Evolutionary conservation across 1,140 invertebrate species (phyloP), one percentile per base, ranked within the genome.

Genomic region (Eulimnadia texana): DNA sequence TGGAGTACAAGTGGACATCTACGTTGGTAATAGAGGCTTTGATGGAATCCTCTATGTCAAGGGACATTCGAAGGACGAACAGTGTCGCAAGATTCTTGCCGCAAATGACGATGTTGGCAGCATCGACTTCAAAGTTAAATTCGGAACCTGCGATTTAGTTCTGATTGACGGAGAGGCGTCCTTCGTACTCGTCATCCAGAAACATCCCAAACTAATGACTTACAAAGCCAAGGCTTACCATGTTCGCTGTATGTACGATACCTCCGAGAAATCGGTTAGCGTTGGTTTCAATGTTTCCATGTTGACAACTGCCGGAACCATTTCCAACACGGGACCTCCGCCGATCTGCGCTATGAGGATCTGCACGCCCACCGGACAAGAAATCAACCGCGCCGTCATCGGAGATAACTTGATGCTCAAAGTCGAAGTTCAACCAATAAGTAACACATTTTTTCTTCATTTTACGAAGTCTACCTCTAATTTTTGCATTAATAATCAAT

Each of bases 241-340:
- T 71, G 92, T 94, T 52, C 91, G 90, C 72, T 95, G 92, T 72
- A 84, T 93, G 55, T 94, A 94, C 71, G 87, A 92, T 73, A 93
- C 90, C 1, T 90, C 90, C 61, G 90, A 93, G 72, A 89, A 92
- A 72, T 93, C 91, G 59, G 89, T 95, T 0, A 93, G 88, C 0
- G 74, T 94, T 3, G 90, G 90, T 6, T 94, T 95, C 71, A 94
- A 94, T 68, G 90, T 95, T 0, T 92, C 90, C 0, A 94, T 94
- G 90, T 74, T 94, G 56, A 95, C 91, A 0, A 94, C 91, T 2
- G 90, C 90, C 2, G 91, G 90, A 25, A 95, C 92, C 0, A 94
- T 95, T 67, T 90, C 91, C 9, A 95, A 95, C 67, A 93, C 91
- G 3, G 91, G 91, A 28, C 91, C 91, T 50, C 91, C 92, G 55